Evolutionary conservation across 2,797 vertebrate genomes (phyloP).

Genomic region (Artibeus jamaicensis): DNA sequence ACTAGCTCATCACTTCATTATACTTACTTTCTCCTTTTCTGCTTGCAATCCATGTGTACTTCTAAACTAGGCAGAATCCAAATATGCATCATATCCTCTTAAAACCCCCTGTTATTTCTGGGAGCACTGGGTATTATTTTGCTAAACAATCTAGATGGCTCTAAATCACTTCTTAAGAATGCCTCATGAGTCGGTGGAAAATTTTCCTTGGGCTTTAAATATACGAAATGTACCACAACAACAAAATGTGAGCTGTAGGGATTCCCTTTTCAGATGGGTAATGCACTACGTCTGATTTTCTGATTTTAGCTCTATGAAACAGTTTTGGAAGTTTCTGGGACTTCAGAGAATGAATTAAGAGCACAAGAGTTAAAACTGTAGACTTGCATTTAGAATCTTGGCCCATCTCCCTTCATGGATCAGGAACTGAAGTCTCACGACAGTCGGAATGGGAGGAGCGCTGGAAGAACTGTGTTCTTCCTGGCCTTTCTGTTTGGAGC

Average conservation of each 20-base stretch:
- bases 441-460: slow-evolving; percentile 1
- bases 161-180: background rate
- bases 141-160: background rate
- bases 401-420: background rate
- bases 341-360: slow-evolving; percentile 5
- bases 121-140: background rate
- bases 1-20: background rate
- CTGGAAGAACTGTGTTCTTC: slow-evolving; percentile 25
- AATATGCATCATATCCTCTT: background rate
- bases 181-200: background rate
- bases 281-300: background rate
- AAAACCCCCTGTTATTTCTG: background rate
- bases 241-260: background rate
- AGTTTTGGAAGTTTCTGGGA: background rate
- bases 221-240: background rate
- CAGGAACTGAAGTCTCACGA: slow-evolving; percentile 16
- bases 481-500: slow-evolving; percentile 27
- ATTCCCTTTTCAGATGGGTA: background rate
- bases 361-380: background rate
- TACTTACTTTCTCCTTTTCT: background rate
- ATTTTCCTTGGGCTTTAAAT: background rate
- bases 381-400: background rate
- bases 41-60: background rate
- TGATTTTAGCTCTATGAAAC: background rate
- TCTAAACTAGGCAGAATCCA: background rate